Evolutionary conservation across 2,888 invertebrate species (phyloP).

Genomic region (Drosophila subquinaria): DNA sequence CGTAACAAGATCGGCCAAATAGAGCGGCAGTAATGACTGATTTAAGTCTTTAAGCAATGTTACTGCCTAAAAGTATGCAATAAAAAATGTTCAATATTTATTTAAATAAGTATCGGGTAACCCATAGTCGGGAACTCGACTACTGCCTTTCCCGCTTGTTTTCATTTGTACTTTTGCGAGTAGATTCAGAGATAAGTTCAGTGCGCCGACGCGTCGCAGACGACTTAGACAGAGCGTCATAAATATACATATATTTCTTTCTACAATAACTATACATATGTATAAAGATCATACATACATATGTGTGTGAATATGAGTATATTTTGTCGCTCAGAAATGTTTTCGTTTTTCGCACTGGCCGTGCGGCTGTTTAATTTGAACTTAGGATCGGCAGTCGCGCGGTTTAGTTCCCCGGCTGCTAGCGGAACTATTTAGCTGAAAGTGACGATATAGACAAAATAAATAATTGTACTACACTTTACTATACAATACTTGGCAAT

Average conservation of each 20-base stretch:
- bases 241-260: slow-evolving; percentile 61
- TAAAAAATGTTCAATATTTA: no score
- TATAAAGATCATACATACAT: neutral
- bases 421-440: slow-evolving; percentile 65
- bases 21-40: no score
- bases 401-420: slow-evolving; percentile 68
- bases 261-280: slow-evolving; percentile 21
- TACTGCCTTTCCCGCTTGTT: no score
- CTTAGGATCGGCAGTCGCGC: slow-evolving; percentile 50
- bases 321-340: slow-evolving; percentile 52
- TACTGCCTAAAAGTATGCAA: no score
- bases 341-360: slow-evolving; percentile 61
- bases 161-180: slow-evolving; percentile 26
- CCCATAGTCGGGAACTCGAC: no score
- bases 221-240: slow-evolving; percentile 69
- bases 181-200: slow-evolving; percentile 62
- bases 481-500: slow-evolving; percentile 4
- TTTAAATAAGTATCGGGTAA: no score
- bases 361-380: slow-evolving; percentile 49
- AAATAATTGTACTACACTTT: neutral
- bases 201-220: slow-evolving; percentile 38
- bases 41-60: no score
- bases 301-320: neutral
- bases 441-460: slow-evolving; percentile 15
- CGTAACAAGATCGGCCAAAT: no score